phyloP scores from a whole-genome alignment of 2,797 vertebrate species.

The Tachyglossus aculeatus region DNA sequence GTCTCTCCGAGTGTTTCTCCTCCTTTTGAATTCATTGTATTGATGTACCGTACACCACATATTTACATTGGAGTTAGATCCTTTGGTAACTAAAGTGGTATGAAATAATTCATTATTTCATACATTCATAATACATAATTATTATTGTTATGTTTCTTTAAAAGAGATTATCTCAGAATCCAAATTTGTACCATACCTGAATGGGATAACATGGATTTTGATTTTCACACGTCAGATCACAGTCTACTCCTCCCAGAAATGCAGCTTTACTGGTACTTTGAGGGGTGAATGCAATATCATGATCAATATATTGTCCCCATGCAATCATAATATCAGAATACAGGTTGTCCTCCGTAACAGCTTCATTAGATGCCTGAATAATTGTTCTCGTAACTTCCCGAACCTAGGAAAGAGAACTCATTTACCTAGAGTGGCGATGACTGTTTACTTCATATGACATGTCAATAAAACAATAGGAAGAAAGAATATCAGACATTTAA shows the following conservation, averaged over 20 bases:
- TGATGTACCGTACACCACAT: too few species aligned
- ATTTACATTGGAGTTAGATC: too few species aligned
- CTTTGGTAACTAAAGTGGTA: too few species aligned
- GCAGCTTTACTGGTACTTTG: constrained; percentile 75
- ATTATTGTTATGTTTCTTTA: neutral
- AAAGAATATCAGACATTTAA: too few species aligned
- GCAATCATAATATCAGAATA: constrained; percentile 88
- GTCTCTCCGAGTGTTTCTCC: neutral
- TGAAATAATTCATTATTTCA: too few species aligned
- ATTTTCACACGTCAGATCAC: constrained; percentile 79
- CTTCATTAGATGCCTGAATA: constrained; percentile 74
- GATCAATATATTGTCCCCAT: constrained; percentile 94
- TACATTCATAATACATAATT: neutral
- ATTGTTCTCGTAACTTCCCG: constrained; percentile 84
- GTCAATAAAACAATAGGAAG: neutral
- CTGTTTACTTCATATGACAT: neutral
- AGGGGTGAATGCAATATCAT: constrained; percentile 90
- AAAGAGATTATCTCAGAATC: neutral
- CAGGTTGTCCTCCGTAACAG: constrained; percentile 73
- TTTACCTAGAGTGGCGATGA: neutral
- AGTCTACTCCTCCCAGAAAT: constrained; percentile 66
- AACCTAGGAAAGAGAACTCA: constrained; percentile 75
- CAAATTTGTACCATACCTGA: constrained; percentile 74
- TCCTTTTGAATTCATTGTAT: too few species aligned
- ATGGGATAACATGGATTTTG: constrained; percentile 88